A percentile compares a stretch with the other conserved stretches of the same genome.
These are phyloP conservation scores for Syngnathus typhle DNA, from an alignment of 2,113 vertebrate species.

Conservation along the genomic window DNA sequence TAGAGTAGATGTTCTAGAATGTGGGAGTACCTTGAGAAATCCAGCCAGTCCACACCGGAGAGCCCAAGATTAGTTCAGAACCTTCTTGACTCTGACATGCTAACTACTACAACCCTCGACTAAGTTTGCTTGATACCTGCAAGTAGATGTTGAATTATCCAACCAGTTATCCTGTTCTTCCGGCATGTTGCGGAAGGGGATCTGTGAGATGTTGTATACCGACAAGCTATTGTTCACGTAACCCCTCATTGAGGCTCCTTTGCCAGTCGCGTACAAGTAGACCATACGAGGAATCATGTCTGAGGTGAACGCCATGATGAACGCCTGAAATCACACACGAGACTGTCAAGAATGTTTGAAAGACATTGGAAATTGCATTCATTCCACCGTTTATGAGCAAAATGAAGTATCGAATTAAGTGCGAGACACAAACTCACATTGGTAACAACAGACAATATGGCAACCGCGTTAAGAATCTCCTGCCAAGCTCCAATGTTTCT, in stretches of 20 bases:
- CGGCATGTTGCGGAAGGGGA: conserved; percentile 64
- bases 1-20: too few species aligned
- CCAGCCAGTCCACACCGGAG: too few species aligned
- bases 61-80: not conserved
- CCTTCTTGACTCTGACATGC: not conserved
- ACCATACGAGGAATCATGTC: conserved; percentile 97
- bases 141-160: conserved; percentile 61
- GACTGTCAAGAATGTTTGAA: not conserved
- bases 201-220: conserved; percentile 77
- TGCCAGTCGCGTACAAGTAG: conserved; percentile 79
- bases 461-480: conserved; percentile 87
- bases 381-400: not conserved
- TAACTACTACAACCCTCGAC: not conserved
- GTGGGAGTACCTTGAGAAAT: too few species aligned
- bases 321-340: conserved; percentile 73
- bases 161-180: conserved; percentile 57
- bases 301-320: conserved; percentile 96
- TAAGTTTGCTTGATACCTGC: conserved; percentile 75
- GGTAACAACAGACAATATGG: conserved; percentile 89
- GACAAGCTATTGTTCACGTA: conserved; percentile 91
- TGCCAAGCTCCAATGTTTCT: conserved; percentile 96
- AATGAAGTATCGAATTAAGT: not conserved
- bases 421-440: conserved; percentile 69
- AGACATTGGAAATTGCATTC: not conserved
- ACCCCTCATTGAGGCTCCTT: conserved; percentile 70